Base-by-base conservation (phyloP, 2,797 vertebrate species). In the Spinus olivaceus region DNA sequence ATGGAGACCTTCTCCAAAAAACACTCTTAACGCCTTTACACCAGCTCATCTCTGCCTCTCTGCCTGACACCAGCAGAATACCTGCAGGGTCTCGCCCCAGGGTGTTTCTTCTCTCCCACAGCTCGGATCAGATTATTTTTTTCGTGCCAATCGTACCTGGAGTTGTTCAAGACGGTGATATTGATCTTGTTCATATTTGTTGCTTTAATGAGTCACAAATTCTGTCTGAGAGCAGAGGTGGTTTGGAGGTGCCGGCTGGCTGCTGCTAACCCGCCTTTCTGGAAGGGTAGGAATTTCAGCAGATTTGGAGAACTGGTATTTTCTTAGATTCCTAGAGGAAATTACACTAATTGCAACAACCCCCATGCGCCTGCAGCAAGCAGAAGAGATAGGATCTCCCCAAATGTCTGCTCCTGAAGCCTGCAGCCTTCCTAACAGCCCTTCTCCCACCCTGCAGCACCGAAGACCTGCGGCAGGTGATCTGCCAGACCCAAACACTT, bases 161-260 rank as follows among this genome's bases (percentile, higher is more conserved):
- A 86, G 79, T 83, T 46, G 82, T 92, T 91, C 77, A n/a, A 51
- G 81, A 54, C 0, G 3, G 60, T n/a, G 89, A 95, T 95, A 94
- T 91, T 7, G 93, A 94, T 96, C 94, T 95, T 95, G 86, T 76
- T 94, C 78, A 24, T 94, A 96, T 96, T 96, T 93, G 94, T 96
- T 95, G 84, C 94, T 81, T 90, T 95, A 95, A 95, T 94, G 92
- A 96, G 89, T 96, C 94, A 95, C 92, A 92, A 96, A 93, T 92
- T 94, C 87, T 91, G 94, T 84, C 92, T 84, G 73, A 3, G 25
- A 95, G 95, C 72, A 95, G 94, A 72, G 92, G 49, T 81, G 65
- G 69, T 93, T 86, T 66, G 94, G 89, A 88, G 82, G 84, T 92
- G 92, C 95, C 1, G 67, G 56, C 83, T 81, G 81, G 71, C 92